These are phyloP conservation scores for Cinclus mexicanus DNA, from an alignment of 2,113 vertebrate species.

Conservation along the genomic window DNA sequence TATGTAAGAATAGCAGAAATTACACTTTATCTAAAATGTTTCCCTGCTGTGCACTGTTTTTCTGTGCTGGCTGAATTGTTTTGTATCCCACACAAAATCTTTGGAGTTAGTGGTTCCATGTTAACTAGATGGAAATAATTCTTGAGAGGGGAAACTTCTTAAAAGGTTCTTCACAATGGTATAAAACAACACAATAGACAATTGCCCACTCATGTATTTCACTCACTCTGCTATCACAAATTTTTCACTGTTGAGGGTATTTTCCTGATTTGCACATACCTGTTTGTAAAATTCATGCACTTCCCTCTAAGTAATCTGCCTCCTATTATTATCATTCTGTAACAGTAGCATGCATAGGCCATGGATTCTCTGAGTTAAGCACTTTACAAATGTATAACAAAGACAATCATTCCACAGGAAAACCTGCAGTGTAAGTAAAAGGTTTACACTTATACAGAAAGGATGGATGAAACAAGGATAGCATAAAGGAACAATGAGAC, in stretches of 20 bases:
- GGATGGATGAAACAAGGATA: background rate
- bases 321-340: constrained; percentile 19
- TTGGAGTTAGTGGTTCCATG: constrained; percentile 30
- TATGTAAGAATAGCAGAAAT: constrained; percentile 40
- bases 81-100: background rate
- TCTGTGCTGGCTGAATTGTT: constrained; percentile 18
- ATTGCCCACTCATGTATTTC: constrained; percentile 31
- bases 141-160: constrained; percentile 24
- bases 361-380: constrained; percentile 26
- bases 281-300: constrained; percentile 16
- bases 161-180: constrained; percentile 34
- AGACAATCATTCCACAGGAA: background rate
- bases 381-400: constrained; percentile 7
- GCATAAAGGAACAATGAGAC: background rate
- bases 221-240: background rate
- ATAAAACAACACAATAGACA: constrained; percentile 37
- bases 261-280: background rate
- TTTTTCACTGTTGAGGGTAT: background rate
- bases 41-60: constrained; percentile 50
- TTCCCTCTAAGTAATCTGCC: constrained; percentile 14
- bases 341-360: background rate
- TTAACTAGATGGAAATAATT: constrained; percentile 50
- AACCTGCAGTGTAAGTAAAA: background rate
- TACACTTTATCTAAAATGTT: constrained; percentile 44
- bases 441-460: constrained; percentile 33